A percentile compares a stretch with the other conserved stretches of the same genome.
Conservation (phyloP, 2,888 invertebrate species). For the Acronicta psi region DNA sequence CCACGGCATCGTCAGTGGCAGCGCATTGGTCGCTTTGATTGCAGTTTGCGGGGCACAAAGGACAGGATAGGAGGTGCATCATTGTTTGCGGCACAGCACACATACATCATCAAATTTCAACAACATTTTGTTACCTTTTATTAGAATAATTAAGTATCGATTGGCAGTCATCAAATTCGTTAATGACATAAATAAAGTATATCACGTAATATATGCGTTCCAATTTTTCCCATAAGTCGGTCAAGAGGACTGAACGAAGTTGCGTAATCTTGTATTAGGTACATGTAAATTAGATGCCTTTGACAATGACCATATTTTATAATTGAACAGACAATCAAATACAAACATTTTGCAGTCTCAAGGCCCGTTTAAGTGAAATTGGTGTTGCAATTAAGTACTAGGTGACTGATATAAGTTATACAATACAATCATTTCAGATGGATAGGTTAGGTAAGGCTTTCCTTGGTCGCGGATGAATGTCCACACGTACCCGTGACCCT, state of each 20-base stretch:
- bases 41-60: too few relatives aligned
- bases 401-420: not conserved
- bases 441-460: too few relatives aligned
- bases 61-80: not conserved
- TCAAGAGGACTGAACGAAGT: constrained; percentile 56
- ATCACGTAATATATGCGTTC: constrained; percentile 55
- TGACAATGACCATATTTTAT: constrained; percentile 60
- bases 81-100: too few relatives aligned
- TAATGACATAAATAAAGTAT: constrained; percentile 35
- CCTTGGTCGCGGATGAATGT: too few relatives aligned
- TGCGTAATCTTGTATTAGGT: constrained; percentile 55
- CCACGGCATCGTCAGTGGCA: too few relatives aligned
- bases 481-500: too few relatives aligned
- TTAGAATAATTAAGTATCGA: constrained; percentile 4
- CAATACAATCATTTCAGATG: too few relatives aligned
- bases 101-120: not conserved
- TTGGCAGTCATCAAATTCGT: constrained; percentile 12
- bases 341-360: constrained; percentile 43
- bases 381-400: constrained; percentile 31
- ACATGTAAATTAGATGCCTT: constrained; percentile 53
- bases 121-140: not conserved
- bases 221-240: constrained; percentile 57
- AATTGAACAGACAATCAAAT: constrained; percentile 46
- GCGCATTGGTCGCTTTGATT: too few relatives aligned
- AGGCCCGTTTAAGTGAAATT: constrained; percentile 30